A percentile compares a stretch with the other conserved stretches of the same genome.
Evolutionary conservation across 2,113 vertebrate genomes (phyloP).

Genomic region (Morone saxatilis): DNA sequence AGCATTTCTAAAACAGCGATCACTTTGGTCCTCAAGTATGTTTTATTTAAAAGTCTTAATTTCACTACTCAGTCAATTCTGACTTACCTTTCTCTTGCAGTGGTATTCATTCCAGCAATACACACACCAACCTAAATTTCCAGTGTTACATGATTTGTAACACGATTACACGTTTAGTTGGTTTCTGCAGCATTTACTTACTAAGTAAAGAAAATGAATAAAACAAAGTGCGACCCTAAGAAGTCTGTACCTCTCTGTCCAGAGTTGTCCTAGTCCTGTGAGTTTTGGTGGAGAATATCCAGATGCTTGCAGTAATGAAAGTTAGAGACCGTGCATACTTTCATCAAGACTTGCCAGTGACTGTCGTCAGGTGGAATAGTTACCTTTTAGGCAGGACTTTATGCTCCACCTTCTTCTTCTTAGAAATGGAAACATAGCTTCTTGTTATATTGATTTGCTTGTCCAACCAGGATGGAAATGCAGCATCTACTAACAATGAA

Average conservation of each 20-base stretch:
- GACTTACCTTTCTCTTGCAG: neutral
- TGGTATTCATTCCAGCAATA: neutral
- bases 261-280: neutral
- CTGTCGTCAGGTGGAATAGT: neutral
- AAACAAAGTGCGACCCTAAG: neutral
- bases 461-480: neutral
- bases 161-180: too few species aligned
- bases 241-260: slow-evolving; percentile 35
- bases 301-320: neutral
- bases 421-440: neutral
- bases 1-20: neutral
- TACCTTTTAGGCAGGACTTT: neutral
- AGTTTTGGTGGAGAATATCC: neutral
- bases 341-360: neutral
- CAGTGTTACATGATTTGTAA: neutral
- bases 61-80: neutral
- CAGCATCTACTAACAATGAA: neutral
- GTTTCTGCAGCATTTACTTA: neutral
- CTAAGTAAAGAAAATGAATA: too few species aligned
- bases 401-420: neutral
- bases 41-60: neutral
- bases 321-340: neutral
- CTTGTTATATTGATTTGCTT: neutral
- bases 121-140: neutral
- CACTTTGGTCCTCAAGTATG: neutral